Conservation (phyloP, 2,797 vertebrate genomes). For the Semaprochilodus insignis region DNA sequence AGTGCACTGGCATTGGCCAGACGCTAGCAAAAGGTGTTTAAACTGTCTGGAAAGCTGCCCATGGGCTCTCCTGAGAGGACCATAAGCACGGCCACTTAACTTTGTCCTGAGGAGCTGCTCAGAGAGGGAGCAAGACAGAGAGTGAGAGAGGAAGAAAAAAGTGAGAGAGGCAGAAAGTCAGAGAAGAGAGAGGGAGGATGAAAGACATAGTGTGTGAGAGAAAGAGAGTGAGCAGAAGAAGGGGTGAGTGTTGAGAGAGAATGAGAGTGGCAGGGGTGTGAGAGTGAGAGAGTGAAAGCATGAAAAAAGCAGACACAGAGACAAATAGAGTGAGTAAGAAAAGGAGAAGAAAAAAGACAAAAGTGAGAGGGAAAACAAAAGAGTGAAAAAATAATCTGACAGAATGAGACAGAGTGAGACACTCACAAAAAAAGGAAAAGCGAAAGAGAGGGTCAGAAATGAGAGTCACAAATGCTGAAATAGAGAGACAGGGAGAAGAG, state of each 20-base stretch:
- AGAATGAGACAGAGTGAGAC: not conserved
- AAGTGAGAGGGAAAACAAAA: not conserved
- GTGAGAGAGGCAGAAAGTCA: not conserved
- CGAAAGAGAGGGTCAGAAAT: not conserved
- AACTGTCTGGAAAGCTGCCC: constrained; percentile 54
- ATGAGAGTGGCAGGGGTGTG: not conserved
- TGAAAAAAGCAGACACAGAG: not conserved
- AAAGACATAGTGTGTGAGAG: not conserved
- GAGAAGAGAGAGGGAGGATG: not conserved
- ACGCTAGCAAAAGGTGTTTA: constrained; percentile 49
- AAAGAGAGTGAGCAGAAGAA: not conserved
- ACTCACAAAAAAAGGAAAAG: not conserved
- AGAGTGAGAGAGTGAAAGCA: not conserved
- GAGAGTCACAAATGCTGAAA: not conserved
- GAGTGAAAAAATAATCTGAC: not conserved
- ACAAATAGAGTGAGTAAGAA: not conserved
- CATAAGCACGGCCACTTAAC: constrained; percentile 52
- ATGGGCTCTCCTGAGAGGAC: constrained; percentile 34
- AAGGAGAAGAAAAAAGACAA: not conserved
- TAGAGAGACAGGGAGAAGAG: not conserved
- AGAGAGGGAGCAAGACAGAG: constrained; percentile 17
- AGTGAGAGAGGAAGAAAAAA: not conserved
- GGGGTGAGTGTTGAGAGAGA: not conserved
- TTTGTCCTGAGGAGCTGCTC: constrained; percentile 49
- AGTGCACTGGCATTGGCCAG: constrained; percentile 20